phyloP scores from a whole-genome alignment of 2,797 vertebrate genomes.

The Odontamblyopus rebecca region DNA sequence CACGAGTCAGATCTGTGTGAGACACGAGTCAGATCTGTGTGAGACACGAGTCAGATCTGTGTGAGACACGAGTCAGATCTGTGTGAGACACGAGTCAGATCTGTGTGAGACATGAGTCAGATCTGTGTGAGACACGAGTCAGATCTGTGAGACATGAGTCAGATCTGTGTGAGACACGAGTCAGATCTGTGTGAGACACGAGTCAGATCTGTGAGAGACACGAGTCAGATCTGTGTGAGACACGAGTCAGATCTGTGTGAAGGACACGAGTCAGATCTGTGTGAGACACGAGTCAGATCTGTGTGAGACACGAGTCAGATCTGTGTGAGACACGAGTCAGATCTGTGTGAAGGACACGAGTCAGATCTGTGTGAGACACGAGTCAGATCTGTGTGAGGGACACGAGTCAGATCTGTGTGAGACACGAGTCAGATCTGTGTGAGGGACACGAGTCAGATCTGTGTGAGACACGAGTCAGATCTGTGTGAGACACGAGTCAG shows the following conservation, averaged over 20 bases:
- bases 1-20: not conserved
- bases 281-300: not conserved
- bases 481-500: not conserved
- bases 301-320: not conserved
- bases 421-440: not conserved
- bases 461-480: not conserved
- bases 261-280: not conserved
- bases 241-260: not conserved
- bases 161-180: no score
- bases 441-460: not conserved
- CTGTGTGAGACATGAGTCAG: no score
- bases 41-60: not conserved
- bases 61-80: not conserved
- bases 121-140: not conserved
- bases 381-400: not conserved
- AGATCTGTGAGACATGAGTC: no score
- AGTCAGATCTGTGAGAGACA: not conserved
- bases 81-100: not conserved
- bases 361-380: not conserved
- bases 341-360: no score
- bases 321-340: not conserved
- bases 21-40: not conserved
- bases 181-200: not conserved
- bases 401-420: not conserved
- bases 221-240: not conserved